Evolutionary conservation across 2,113 vertebrate species (phyloP).

Genomic region (Acinonyx jubatus): DNA sequence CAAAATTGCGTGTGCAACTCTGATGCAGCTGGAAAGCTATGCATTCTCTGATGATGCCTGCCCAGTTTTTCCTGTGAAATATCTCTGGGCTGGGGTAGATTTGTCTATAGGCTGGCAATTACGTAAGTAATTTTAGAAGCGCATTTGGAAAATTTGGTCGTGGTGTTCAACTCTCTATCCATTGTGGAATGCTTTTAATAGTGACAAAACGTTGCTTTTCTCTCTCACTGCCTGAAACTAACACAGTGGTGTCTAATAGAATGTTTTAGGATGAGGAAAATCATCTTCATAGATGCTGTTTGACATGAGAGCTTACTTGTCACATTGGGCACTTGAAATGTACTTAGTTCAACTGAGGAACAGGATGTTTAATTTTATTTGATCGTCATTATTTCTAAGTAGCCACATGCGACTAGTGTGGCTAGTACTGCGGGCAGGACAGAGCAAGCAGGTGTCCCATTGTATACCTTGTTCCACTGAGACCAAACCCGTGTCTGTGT

Average conservation of each 20-base stretch:
- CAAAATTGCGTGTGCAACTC: neutral
- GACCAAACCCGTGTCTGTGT: neutral
- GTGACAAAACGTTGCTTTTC: neutral
- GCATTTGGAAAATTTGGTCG: neutral
- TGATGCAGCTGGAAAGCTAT: neutral
- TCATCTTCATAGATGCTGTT: neutral
- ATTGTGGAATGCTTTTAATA: conserved; percentile 39
- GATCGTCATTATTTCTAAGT: neutral
- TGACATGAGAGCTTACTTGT: neutral
- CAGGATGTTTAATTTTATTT: neutral
- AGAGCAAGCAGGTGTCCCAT: neutral
- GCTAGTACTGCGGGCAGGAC: neutral
- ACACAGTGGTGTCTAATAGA: neutral
- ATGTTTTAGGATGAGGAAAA: neutral
- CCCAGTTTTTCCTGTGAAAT: neutral
- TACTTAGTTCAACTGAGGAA: neutral
- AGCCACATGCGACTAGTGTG: neutral
- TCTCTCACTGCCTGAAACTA: neutral
- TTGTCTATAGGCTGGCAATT: neutral
- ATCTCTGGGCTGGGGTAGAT: neutral
- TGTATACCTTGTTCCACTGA: neutral
- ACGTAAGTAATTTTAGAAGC: conserved; percentile 1
- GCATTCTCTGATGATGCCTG: neutral
- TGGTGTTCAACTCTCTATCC: neutral
- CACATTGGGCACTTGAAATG: neutral